phyloP scores from a whole-genome alignment of 2,888 invertebrate species.

The Dyspetes luteomarginatus region DNA sequence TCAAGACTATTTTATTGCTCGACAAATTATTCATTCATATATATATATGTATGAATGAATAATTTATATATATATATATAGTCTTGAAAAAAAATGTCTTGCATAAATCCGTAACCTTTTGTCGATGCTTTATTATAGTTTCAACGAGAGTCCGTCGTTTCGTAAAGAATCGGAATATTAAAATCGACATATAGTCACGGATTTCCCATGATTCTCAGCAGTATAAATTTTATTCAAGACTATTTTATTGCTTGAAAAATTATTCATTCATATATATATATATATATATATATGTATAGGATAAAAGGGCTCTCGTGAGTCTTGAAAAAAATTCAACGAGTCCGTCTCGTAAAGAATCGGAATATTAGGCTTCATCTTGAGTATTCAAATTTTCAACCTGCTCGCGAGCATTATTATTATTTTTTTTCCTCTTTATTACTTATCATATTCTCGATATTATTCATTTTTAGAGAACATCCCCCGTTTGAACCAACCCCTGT shows the following conservation, averaged over 20 bases:
- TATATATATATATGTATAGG: no score
- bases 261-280: not conserved
- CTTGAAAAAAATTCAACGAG: no score
- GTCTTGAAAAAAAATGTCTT: not conserved
- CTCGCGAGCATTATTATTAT: conserved; percentile 31
- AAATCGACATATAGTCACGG: no score
- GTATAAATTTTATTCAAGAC: conserved; percentile 27
- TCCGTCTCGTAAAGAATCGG: not conserved
- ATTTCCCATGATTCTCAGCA: conserved; percentile 11
- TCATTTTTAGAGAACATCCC: conserved; percentile 69
- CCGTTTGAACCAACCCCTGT: conserved; percentile 20
- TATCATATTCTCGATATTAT: conserved; percentile 77
- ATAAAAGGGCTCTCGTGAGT: not conserved
- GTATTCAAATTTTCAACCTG: conserved; percentile 68
- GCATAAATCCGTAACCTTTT: conserved; percentile 2
- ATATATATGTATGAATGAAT: not conserved
- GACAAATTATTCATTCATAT: not conserved
- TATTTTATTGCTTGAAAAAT: not conserved
- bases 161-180: not conserved
- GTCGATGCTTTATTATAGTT: not conserved
- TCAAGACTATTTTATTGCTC: not conserved
- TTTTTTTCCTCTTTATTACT: conserved; percentile 68
- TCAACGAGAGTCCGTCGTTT: not conserved
- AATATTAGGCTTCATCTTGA: conserved; percentile 12
- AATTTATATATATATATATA: no score